A percentile compares a stretch with the other conserved stretches of the same genome.
Conservation (phyloP, 2,888 invertebrate species). For the Thereva unica region DNA sequence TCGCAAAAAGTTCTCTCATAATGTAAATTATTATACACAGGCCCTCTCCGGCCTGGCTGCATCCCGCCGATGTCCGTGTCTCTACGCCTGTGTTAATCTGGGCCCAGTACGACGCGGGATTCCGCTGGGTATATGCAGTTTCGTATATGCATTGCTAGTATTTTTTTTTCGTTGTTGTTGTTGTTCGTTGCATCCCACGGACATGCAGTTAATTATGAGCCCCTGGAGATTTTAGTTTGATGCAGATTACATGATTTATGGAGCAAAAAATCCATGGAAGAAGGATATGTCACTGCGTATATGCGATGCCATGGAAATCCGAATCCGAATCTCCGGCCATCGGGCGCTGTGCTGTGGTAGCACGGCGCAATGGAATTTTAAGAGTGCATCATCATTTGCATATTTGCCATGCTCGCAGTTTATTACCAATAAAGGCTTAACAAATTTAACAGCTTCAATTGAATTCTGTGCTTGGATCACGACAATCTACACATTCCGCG, state of each 20-base stretch:
- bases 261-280: slow-evolving; percentile 42
- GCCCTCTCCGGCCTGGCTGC: slow-evolving; percentile 22
- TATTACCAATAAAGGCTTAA: background rate
- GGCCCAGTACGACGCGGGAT: slow-evolving; percentile 23
- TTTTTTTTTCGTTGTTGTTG: slow-evolving; percentile 26
- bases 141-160: slow-evolving; percentile 10
- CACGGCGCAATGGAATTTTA: too few relatives aligned
- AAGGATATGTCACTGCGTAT: slow-evolving; percentile 28
- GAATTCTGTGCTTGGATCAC: slow-evolving; percentile 17
- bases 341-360: too few relatives aligned
- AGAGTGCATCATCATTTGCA: too few relatives aligned
- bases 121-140: slow-evolving; percentile 30
- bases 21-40: slow-evolving; percentile 33
- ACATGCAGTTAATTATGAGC: slow-evolving; percentile 57
- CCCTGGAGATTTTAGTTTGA: slow-evolving; percentile 57
- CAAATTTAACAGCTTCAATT: slow-evolving; percentile 24
- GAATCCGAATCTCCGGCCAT: too few relatives aligned
- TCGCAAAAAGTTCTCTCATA: slow-evolving; percentile 31
- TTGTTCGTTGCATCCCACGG: slow-evolving; percentile 21
- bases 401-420: too few relatives aligned
- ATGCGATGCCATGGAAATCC: too few relatives aligned
- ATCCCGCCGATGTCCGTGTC: slow-evolving; percentile 25
- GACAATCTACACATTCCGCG: background rate
- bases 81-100: slow-evolving; percentile 34
- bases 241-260: slow-evolving; percentile 60